Percentiles rank a stretch among this genome's conserved stretches.
These are phyloP conservation scores for Batillaria attramentaria DNA, from an alignment of 1,140 invertebrate genomes.

Conservation along the genomic window DNA sequence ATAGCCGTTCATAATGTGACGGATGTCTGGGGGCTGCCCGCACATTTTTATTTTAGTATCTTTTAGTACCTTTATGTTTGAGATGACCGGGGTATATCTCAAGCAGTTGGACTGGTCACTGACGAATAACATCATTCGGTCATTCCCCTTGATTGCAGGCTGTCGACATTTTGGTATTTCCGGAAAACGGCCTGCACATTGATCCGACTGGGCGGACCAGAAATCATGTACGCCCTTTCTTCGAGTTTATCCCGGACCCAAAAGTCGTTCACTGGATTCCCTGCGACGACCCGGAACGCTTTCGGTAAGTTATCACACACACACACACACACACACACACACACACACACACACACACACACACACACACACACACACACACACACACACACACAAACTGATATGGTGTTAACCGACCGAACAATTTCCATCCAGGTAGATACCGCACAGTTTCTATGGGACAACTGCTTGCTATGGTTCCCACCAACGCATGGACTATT, in stretches of 20 bases:
- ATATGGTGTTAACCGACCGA: not conserved
- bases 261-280: conserved; percentile 49
- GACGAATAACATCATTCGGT: too few species aligned
- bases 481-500: too few species aligned
- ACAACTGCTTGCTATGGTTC: too few species aligned
- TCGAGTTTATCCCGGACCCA: conserved; percentile 60
- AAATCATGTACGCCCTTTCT: conserved; percentile 40
- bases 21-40: too few species aligned
- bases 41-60: too few species aligned
- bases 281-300: conserved; percentile 36
- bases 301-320: conserved; percentile 5
- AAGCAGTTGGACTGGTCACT: too few species aligned
- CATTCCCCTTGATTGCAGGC: too few species aligned
- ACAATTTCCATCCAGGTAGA: too few species aligned
- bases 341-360: not conserved
- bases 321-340: conserved; percentile 6
- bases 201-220: conserved; percentile 42
- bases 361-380: conserved; percentile 7
- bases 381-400: not conserved
- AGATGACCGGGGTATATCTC: too few species aligned
- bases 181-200: conserved; percentile 79
- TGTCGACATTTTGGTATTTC: conserved; percentile 87
- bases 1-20: too few species aligned
- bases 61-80: too few species aligned
- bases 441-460: too few species aligned